A percentile compares a stretch with the other conserved stretches of the same genome.
These are phyloP conservation scores for Melinaea marsaeus DNA, from an alignment of 2,888 invertebrate species.

Conservation along the genomic window DNA sequence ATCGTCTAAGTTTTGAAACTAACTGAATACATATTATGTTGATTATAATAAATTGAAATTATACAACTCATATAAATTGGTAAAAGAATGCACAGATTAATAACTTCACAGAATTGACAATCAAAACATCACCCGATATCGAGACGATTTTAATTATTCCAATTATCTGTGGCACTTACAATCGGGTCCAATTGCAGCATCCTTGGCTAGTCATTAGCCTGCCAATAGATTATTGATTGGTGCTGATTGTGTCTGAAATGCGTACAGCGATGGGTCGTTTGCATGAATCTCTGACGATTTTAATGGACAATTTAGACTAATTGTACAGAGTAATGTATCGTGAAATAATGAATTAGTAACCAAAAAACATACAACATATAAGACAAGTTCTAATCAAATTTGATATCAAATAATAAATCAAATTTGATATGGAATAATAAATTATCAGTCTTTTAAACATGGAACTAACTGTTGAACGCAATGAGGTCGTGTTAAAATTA, in stretches of 20 bases:
- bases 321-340: conserved; percentile 52
- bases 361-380: neutral
- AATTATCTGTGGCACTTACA: conserved; percentile 65
- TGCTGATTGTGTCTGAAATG: conserved; percentile 68
- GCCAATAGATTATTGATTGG: conserved; percentile 77
- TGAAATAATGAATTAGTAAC: neutral
- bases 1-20: too few species aligned
- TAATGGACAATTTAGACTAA: conserved; percentile 66
- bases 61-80: too few species aligned
- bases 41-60: too few species aligned
- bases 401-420: conserved; percentile 9
- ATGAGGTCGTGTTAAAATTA: conserved; percentile 36
- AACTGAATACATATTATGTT: too few species aligned
- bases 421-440: conserved; percentile 1
- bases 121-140: conserved; percentile 29
- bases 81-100: conserved; percentile 12
- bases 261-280: conserved; percentile 57
- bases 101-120: conserved; percentile 29
- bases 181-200: conserved; percentile 45
- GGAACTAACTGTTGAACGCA: conserved; percentile 6
- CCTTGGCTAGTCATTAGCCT: conserved; percentile 74
- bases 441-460: neutral
- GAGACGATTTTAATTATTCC: conserved; percentile 62
- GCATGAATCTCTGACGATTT: conserved; percentile 69
- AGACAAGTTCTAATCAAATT: neutral